Evolutionary conservation across 1,140 invertebrate species (phyloP).

Genomic region (Caligus rogercresseyi): DNA sequence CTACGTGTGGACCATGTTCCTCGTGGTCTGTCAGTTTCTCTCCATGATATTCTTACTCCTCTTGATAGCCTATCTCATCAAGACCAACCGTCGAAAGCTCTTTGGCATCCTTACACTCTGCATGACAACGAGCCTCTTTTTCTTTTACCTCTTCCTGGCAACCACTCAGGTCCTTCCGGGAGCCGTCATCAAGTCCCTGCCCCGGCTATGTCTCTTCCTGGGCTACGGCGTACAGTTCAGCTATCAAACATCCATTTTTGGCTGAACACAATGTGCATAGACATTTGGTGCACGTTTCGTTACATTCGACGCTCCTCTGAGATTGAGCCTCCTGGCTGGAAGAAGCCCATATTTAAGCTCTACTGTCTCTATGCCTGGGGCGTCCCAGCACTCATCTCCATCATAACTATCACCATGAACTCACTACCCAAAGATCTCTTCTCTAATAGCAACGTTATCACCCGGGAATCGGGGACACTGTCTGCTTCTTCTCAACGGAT

Average conservation of each 20-base stretch:
- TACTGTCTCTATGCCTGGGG: conserved; percentile 12
- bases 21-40: neutral
- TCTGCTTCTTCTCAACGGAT: neutral
- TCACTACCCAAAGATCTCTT: neutral
- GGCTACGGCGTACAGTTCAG: neutral
- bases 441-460: neutral
- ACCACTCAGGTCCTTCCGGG: neutral
- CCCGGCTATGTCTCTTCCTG: neutral
- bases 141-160: conserved; percentile 12
- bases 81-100: neutral
- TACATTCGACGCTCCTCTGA: neutral
- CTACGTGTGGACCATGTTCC: neutral
- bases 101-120: conserved; percentile 6
- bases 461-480: neutral
- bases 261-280: conserved; percentile 10
- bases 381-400: neutral
- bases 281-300: conserved; percentile 5
- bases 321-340: neutral
- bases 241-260: conserved; percentile 7
- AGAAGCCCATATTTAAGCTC: neutral
- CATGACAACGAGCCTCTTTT: neutral
- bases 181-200: neutral
- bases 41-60: conserved; percentile 5
- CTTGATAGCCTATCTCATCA: neutral
- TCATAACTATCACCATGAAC: conserved; percentile 10